phyloP scores from a whole-genome alignment of 2,888 invertebrate species.

The Elmis aenea region DNA sequence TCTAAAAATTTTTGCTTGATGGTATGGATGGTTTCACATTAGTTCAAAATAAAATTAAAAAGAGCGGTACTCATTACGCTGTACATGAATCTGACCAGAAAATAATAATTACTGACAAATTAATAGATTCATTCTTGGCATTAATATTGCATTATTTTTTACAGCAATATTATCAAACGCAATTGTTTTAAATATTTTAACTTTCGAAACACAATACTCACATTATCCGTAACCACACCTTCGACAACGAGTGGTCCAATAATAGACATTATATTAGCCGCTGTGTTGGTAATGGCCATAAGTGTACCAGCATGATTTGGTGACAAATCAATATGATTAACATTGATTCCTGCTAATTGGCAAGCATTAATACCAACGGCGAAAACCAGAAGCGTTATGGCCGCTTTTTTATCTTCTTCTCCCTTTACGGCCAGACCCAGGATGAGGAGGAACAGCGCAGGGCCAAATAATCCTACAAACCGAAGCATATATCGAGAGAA shows the following conservation, averaged over 20 bases:
- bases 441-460: constrained; percentile 61
- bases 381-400: constrained; percentile 60
- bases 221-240: constrained; percentile 60
- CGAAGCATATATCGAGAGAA: constrained; percentile 51
- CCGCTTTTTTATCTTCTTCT: constrained; percentile 52
- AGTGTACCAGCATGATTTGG: constrained; percentile 74
- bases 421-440: constrained; percentile 54
- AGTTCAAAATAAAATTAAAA: no score
- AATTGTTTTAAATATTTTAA: no score
- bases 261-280: constrained; percentile 68
- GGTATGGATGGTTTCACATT: no score
- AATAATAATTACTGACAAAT: no score
- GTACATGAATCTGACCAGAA: no score
- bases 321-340: constrained; percentile 74
- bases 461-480: constrained; percentile 66
- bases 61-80: no score
- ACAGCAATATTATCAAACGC: no score
- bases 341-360: constrained; percentile 64
- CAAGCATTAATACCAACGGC: constrained; percentile 68
- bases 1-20: no score
- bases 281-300: constrained; percentile 75
- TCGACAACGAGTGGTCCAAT: constrained; percentile 68
- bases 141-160: no score
- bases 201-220: no score
- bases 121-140: no score